Evolutionary conservation across 2,797 vertebrate species (phyloP).

Genomic region (Sphenopsis melanotis): DNA sequence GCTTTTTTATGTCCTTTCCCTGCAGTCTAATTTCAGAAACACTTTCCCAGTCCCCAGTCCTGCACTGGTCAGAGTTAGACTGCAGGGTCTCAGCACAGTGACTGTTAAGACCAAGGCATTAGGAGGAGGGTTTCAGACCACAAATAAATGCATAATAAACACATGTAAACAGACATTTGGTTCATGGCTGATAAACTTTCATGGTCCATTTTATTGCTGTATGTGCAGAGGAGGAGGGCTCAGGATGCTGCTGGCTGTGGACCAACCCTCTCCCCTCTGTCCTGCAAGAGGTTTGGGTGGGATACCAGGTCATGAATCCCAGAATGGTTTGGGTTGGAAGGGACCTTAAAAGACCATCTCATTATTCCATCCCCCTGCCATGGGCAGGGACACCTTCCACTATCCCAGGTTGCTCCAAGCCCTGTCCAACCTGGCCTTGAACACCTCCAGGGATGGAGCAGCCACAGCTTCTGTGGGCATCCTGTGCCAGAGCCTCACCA

Average conservation of each 20-base stretch:
- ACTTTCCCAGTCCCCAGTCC: rapidly evolving
- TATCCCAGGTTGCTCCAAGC: rapidly evolving
- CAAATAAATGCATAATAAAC: slow-evolving; percentile 32
- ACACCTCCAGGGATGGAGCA: neutral
- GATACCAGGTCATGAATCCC: neutral
- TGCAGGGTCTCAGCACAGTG: neutral
- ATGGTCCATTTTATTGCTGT: neutral
- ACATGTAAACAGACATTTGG: slow-evolving; percentile 1
- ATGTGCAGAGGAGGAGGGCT: neutral
- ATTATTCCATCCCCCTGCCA: neutral
- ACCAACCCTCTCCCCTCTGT: neutral
- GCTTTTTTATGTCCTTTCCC: neutral
- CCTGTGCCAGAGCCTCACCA: rapidly evolving
- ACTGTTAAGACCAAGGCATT: rapidly evolving
- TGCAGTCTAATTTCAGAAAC: neutral
- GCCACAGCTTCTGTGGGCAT: neutral
- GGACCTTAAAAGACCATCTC: neutral
- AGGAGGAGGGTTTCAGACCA: neutral
- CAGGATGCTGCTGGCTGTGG: neutral
- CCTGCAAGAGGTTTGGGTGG: neutral
- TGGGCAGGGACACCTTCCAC: neutral
- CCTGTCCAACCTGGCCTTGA: rapidly evolving
- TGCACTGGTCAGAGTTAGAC: rapidly evolving
- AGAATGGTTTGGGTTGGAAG: neutral
- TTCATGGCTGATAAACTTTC: slow-evolving; percentile 61